Conservation (phyloP, 2,888 invertebrate species). For the Latheticus oryzae region DNA sequence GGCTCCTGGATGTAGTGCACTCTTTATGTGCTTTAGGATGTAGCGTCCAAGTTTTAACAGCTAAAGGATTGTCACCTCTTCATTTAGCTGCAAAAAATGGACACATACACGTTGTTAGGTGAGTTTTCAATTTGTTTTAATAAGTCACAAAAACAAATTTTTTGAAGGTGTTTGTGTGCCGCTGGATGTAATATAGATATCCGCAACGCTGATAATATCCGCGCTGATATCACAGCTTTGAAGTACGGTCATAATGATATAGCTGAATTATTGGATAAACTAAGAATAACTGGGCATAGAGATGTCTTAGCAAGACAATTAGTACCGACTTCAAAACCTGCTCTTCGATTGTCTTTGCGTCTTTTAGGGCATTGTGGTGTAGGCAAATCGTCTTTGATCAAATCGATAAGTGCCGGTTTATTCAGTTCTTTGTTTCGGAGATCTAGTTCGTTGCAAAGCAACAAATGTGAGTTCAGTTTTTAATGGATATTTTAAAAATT, state of each 20-base stretch:
- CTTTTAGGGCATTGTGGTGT: slow-evolving; percentile 78
- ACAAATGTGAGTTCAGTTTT: slow-evolving; percentile 60
- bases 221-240: slow-evolving; percentile 81
- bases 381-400: slow-evolving; percentile 78
- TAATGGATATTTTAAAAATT: neutral
- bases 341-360: slow-evolving; percentile 74
- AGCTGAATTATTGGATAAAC: slow-evolving; percentile 74
- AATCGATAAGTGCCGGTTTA: slow-evolving; percentile 75
- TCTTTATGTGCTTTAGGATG: slow-evolving; percentile 72
- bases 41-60: slow-evolving; percentile 73
- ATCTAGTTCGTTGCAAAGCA: slow-evolving; percentile 67
- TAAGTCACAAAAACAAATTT: slow-evolving; percentile 5
- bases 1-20: slow-evolving; percentile 70
- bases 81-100: slow-evolving; percentile 80
- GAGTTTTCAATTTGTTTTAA: too few species aligned
- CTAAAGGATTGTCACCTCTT: slow-evolving; percentile 72
- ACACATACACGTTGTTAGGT: slow-evolving; percentile 76
- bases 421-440: slow-evolving; percentile 75
- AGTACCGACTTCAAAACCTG: slow-evolving; percentile 69
- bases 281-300: slow-evolving; percentile 70
- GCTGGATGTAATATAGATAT: slow-evolving; percentile 78
- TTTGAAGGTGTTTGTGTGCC: slow-evolving; percentile 72
- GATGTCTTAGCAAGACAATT: slow-evolving; percentile 69
- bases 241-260: slow-evolving; percentile 79
- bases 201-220: slow-evolving; percentile 76